A percentile compares a stretch with the other conserved stretches of the same genome.
Conservation (phyloP, 1,140 invertebrate genomes). For the Drosophila bocqueti region DNA sequence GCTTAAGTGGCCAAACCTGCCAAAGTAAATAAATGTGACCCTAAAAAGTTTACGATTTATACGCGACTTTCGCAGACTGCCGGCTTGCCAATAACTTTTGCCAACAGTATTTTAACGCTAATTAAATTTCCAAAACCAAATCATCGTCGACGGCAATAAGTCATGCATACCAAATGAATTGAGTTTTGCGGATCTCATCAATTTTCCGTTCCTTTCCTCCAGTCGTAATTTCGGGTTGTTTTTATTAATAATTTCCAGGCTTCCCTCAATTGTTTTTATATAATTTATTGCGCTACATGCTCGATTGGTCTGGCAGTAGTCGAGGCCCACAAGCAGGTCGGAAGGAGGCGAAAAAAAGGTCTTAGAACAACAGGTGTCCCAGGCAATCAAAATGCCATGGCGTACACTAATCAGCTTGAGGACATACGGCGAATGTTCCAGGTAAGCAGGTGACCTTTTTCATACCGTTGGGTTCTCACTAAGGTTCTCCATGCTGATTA, state of each 20-base stretch:
- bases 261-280: conserved; percentile 63
- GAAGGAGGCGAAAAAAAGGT: conserved; percentile 26
- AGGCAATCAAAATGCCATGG: conserved; percentile 66
- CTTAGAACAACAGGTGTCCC: conserved; percentile 47
- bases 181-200: conserved; percentile 28
- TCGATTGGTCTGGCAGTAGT: conserved; percentile 45
- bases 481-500: no score
- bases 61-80: conserved; percentile 43
- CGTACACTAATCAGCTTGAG: conserved; percentile 54
- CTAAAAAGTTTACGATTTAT: conserved; percentile 70
- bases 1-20: conserved; percentile 22
- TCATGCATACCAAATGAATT: conserved; percentile 75
- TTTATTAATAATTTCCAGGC: conserved; percentile 41
- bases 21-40: conserved; percentile 66
- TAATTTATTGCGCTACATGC: conserved; percentile 73
- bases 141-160: conserved; percentile 52
- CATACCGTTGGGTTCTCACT: neutral
- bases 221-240: conserved; percentile 28
- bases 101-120: conserved; percentile 67
- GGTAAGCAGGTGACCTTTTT: conserved; percentile 7
- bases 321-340: conserved; percentile 10
- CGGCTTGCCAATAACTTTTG: conserved; percentile 52
- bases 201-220: neutral
- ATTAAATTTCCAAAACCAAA: conserved; percentile 67
- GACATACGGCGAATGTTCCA: conserved; percentile 41